These are phyloP conservation scores for Clepsis dumicolana DNA, from an alignment of 2,888 invertebrate genomes.

Conservation along the genomic window DNA sequence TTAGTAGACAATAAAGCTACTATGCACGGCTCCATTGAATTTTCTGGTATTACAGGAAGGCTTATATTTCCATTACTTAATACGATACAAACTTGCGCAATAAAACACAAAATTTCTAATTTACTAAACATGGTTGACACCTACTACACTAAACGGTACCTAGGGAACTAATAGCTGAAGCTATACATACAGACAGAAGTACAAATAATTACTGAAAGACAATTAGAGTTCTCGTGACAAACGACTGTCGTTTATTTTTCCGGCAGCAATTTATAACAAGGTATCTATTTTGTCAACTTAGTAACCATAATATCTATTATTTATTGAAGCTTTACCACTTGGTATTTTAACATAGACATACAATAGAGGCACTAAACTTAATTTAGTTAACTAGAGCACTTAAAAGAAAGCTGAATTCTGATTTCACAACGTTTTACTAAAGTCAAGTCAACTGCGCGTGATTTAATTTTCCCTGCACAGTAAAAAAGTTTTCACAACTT, in stretches of 20 bases:
- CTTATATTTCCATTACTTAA: background rate
- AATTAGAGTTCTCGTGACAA: background rate
- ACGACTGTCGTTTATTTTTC: background rate
- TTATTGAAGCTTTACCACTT: too few relatives aligned
- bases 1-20: constrained; percentile 27
- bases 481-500: too few relatives aligned
- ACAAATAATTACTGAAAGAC: background rate
- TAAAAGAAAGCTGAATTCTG: too few relatives aligned
- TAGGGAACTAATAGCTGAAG: background rate
- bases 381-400: too few relatives aligned
- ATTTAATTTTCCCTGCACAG: too few relatives aligned
- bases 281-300: background rate
- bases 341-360: too few relatives aligned
- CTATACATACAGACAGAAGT: background rate
- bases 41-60: background rate
- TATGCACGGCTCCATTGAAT: constrained; percentile 11
- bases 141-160: background rate
- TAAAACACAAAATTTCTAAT: background rate
- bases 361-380: too few relatives aligned
- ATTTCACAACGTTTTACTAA: too few relatives aligned
- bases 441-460: too few relatives aligned
- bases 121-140: constrained; percentile 16
- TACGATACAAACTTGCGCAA: background rate
- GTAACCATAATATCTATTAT: too few relatives aligned
- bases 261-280: background rate